Evolutionary conservation across 2,888 invertebrate genomes (phyloP), one percentile per base, ranked within the genome.

Genomic region (Chalcosyrphus nemorum): DNA sequence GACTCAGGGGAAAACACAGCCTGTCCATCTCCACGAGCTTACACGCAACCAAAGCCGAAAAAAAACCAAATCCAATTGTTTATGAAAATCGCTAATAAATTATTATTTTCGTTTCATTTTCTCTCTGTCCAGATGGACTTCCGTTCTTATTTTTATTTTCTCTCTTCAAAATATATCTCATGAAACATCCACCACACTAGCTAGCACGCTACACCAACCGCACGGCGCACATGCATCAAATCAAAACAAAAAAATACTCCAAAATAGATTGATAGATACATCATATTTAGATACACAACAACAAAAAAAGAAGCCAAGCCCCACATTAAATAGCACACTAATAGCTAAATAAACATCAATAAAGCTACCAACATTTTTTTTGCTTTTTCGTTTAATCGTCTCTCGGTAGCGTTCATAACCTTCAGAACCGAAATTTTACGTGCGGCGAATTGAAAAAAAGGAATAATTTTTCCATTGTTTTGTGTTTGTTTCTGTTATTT

Each of bases 311-410:
- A 50, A 66, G 57, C 45, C 65, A 65, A 81, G 56, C 76, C 59
- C 59, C 71, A 65, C 29, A 81, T 65, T 71, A 59, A 71, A 66
- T 38, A 52, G 45, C 71, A 77, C 72, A 56, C 72, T 82, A 82
- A 82, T 78, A 63, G 78, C 72, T 63, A 77, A 78, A 74, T 66
- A 82, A 78, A 77, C 82, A 78, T 82, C 78, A 82, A 82, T 82
- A 63, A 82, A 68, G 21, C 54, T 27, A 76, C 27, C 43, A 27
- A 17, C 32, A 56, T 35, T 43, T 57, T 76, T 59, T 71, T 2
- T 24, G 4, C 4, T 24, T 24, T 4, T 24, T 24, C 11, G 7
- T 32, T 32, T 7, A 71, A 77, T 81, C 70, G 65, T 65, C 70
- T 70, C 38, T 76, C 57, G 35, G 45, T 35, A 71, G 21, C 7